These are phyloP conservation scores for Pyrochroa serraticornis DNA, from an alignment of 2,888 invertebrate genomes.

Conservation along the genomic window DNA sequence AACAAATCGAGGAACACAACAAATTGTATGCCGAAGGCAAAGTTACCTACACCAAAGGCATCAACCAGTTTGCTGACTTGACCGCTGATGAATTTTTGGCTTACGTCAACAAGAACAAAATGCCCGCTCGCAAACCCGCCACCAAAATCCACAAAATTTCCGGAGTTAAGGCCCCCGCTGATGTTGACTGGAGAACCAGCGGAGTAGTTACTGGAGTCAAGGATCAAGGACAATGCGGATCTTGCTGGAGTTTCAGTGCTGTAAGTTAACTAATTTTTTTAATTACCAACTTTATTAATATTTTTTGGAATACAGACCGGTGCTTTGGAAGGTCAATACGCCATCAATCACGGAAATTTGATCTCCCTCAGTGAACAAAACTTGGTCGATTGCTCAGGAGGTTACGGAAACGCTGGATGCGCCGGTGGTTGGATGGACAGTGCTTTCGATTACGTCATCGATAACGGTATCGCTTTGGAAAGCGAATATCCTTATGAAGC, in stretches of 20 bases:
- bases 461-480: constrained; percentile 62
- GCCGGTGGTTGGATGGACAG: constrained; percentile 61
- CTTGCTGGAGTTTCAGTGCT: constrained; percentile 69
- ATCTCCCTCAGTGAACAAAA: constrained; percentile 63
- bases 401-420: constrained; percentile 61
- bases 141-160: too few relatives aligned
- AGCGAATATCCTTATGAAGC: constrained; percentile 62
- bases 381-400: constrained; percentile 60
- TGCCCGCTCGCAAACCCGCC: too few relatives aligned
- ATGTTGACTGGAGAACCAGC: constrained; percentile 60
- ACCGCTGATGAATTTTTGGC: constrained; percentile 75
- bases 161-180: constrained; percentile 47
- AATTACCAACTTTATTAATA: not conserved
- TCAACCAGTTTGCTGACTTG: constrained; percentile 83
- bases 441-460: constrained; percentile 59
- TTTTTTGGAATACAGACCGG: constrained; percentile 55
- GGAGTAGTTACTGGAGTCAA: constrained; percentile 62
- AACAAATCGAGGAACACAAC: constrained; percentile 80
- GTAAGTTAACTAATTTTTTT: constrained; percentile 46
- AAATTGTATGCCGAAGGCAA: constrained; percentile 65
- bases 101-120: constrained; percentile 53
- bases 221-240: constrained; percentile 64
- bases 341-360: constrained; percentile 58
- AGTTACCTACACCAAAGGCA: constrained; percentile 66
- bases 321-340: constrained; percentile 60